phyloP scores from a whole-genome alignment of 2,888 invertebrate genomes.

The Pardosa pseudoannulata region DNA sequence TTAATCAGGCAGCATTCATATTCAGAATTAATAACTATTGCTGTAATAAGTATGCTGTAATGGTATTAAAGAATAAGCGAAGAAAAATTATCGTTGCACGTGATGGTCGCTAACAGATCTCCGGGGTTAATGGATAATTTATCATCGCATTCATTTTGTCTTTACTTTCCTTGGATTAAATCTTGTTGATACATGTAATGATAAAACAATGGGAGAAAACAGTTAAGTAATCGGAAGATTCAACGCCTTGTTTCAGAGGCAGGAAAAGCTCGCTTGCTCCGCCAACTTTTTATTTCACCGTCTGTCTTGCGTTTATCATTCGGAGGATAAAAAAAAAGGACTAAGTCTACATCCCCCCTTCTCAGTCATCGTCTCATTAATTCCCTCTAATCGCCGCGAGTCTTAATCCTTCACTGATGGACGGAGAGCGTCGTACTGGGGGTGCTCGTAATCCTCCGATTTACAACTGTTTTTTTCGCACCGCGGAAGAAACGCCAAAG shows the following conservation, averaged over 20 bases:
- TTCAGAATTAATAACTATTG: too few relatives aligned
- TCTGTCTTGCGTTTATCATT: slow-evolving; percentile 18
- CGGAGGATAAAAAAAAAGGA: slow-evolving; percentile 21
- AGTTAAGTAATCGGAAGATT: too few relatives aligned
- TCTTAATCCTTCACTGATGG: slow-evolving; percentile 64
- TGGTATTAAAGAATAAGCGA: too few relatives aligned
- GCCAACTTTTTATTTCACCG: background rate
- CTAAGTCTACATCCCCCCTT: background rate
- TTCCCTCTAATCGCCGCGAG: slow-evolving; percentile 50
- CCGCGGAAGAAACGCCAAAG: slow-evolving; percentile 35
- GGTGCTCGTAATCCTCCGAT: slow-evolving; percentile 60
- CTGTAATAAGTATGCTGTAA: too few relatives aligned
- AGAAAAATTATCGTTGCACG: too few relatives aligned
- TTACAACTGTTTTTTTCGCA: slow-evolving; percentile 37
- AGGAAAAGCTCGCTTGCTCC: too few relatives aligned
- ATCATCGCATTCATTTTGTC: background rate
- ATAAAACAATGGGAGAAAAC: background rate
- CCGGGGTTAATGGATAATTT: background rate
- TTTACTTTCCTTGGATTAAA: background rate
- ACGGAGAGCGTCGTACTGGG: slow-evolving; percentile 40
- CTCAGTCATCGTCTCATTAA: slow-evolving; percentile 31
- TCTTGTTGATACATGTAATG: background rate
- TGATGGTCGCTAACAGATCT: too few relatives aligned
- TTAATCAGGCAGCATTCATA: too few relatives aligned
- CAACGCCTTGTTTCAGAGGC: too few relatives aligned